A percentile compares a stretch with the other conserved stretches of the same genome.
phyloP scores from a whole-genome alignment of 2,888 invertebrate species.

The Drosophila hawaiiensis region DNA sequence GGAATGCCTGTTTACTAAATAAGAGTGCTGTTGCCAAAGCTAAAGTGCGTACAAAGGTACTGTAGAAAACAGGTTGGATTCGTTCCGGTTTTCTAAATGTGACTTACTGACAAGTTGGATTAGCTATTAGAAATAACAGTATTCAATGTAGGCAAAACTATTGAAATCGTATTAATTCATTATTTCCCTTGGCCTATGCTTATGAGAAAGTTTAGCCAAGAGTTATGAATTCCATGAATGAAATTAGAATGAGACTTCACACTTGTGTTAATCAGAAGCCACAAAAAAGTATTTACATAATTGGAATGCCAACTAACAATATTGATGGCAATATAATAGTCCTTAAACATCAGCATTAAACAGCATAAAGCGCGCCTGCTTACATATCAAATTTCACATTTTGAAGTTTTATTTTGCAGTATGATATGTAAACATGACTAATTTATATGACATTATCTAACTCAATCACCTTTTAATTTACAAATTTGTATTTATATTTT shows the following conservation, averaged over 20 bases:
- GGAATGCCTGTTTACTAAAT: background rate
- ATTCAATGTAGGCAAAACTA: background rate
- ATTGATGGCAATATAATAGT: background rate
- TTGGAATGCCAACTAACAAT: background rate
- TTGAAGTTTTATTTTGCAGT: no score
- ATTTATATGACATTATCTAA: background rate
- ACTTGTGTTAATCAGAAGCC: background rate
- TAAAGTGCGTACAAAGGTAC: slow-evolving; percentile 1
- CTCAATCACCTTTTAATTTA: background rate
- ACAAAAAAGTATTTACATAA: background rate
- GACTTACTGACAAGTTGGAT: background rate
- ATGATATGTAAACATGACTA: no score
- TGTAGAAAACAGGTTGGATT: slow-evolving; percentile 2
- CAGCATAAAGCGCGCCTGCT: background rate
- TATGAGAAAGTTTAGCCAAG: background rate
- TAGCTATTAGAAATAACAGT: slow-evolving; percentile 3
- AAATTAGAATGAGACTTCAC: background rate
- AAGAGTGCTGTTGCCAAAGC: slow-evolving; percentile 9
- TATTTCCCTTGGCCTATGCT: background rate
- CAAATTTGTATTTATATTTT: background rate
- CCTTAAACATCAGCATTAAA: background rate
- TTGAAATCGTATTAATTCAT: background rate
- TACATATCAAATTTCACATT: no score
- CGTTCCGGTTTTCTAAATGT: slow-evolving; percentile 10
- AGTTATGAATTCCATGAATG: background rate